Evolutionary conservation across 2,888 invertebrate species (phyloP).

Genomic region (Microctonus aethiopoides): DNA sequence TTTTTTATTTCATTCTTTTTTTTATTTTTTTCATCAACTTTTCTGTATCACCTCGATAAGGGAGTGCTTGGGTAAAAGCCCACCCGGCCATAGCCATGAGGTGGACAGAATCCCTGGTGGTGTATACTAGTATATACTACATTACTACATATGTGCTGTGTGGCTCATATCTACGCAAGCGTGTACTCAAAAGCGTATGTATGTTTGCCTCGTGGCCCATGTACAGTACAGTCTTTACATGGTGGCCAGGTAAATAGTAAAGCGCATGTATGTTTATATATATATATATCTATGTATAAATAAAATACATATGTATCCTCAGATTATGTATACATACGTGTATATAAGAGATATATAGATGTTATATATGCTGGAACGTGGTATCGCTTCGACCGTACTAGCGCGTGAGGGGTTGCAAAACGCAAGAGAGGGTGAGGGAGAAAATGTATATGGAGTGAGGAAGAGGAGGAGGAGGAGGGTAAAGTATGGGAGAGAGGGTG

Average conservation of each 20-base stretch:
- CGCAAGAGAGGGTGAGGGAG: neutral
- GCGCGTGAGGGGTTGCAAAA: slow-evolving; percentile 19
- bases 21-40: slow-evolving; percentile 18
- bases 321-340: slow-evolving; percentile 14
- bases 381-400: slow-evolving; percentile 36
- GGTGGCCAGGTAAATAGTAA: slow-evolving; percentile 21
- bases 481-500: slow-evolving; percentile 33
- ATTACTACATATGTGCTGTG: slow-evolving; percentile 5
- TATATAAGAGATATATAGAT: slow-evolving; percentile 19
- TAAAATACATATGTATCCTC: slow-evolving; percentile 9
- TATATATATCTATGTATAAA: too few species aligned
- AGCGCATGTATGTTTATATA: slow-evolving; percentile 22
- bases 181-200: slow-evolving; percentile 16
- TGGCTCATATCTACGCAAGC: slow-evolving; percentile 24
- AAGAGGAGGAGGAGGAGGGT: slow-evolving; percentile 25
- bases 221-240: slow-evolving; percentile 31
- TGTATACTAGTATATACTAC: slow-evolving; percentile 32
- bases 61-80: neutral
- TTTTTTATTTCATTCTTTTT: slow-evolving; percentile 24
- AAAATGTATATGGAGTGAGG: slow-evolving; percentile 2
- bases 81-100: slow-evolving; percentile 10
- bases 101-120: slow-evolving; percentile 29
- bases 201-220: slow-evolving; percentile 40
- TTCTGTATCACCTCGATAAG: slow-evolving; percentile 22
- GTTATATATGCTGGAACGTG: slow-evolving; percentile 25